These are phyloP conservation scores for Nylanderia fulva DNA, from an alignment of 1,140 invertebrate species.

Conservation along the genomic window DNA sequence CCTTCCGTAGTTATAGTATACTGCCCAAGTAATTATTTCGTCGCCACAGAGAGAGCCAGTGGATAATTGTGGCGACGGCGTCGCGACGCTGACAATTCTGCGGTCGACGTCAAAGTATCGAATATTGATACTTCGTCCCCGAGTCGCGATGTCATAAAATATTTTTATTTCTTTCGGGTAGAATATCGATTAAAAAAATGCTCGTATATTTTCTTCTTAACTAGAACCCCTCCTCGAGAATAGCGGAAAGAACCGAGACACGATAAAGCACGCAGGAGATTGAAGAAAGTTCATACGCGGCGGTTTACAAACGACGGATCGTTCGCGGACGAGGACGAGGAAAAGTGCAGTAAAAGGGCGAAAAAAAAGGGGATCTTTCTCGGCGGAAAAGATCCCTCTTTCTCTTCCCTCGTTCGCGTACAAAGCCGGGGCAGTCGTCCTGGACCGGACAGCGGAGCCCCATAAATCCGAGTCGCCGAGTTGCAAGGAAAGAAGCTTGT, in stretches of 20 bases:
- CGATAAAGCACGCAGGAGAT: neutral
- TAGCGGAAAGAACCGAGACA: neutral
- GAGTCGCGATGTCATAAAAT: neutral
- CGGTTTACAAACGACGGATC: slow-evolving; percentile 38
- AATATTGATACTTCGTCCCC: slow-evolving; percentile 15
- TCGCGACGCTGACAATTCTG: slow-evolving; percentile 22
- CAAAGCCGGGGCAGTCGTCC: neutral
- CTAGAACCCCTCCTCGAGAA: neutral
- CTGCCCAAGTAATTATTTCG: slow-evolving; percentile 69
- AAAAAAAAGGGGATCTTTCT: neutral
- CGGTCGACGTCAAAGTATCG: slow-evolving; percentile 12
- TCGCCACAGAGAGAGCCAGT: slow-evolving; percentile 35
- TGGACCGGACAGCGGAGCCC: slow-evolving; percentile 23
- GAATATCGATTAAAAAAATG: neutral
- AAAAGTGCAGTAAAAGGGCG: neutral
- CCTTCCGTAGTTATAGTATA: slow-evolving; percentile 37
- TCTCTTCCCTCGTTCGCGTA: slow-evolving; percentile 1
- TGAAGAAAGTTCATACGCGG: slow-evolving; percentile 14
- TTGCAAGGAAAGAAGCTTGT: slow-evolving; percentile 65
- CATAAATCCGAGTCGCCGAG: slow-evolving; percentile 63
- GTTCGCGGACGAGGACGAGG: neutral
- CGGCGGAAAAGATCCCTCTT: slow-evolving; percentile 9
- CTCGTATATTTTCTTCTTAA: neutral
- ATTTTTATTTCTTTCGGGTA: neutral
- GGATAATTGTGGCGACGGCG: slow-evolving; percentile 62